Percentiles rank a stretch among this genome's conserved stretches.
Conservation (phyloP, 2,113 vertebrate species). For the Chionis minor region DNA sequence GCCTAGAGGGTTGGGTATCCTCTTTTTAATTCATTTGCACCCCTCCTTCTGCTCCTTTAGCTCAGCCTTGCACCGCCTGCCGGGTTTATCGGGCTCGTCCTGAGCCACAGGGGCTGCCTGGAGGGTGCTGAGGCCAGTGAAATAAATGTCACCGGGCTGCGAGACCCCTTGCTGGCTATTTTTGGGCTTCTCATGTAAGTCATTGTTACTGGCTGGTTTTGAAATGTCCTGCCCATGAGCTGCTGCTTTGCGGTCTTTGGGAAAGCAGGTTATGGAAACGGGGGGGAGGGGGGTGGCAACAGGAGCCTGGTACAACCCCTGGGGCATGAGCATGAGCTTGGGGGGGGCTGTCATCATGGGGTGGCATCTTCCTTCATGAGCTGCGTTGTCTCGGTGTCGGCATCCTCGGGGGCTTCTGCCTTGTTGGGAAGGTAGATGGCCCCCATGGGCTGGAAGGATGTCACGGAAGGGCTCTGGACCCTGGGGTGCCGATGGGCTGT, state of each 20-base stretch:
- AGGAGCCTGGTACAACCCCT: rapidly evolving
- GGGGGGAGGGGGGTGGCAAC: too few species aligned
- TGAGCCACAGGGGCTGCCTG: rapidly evolving
- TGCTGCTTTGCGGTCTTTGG: not conserved
- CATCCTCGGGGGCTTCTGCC: rapidly evolving
- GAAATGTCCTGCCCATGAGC: not conserved
- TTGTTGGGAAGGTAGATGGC: not conserved
- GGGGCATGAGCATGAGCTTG: too few species aligned
- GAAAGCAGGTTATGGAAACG: not conserved
- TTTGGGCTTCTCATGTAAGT: not conserved
- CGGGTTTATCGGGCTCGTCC: rapidly evolving
- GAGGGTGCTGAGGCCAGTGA: not conserved
- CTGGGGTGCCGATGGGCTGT: not conserved
- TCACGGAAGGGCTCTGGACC: not conserved
- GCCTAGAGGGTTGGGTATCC: not conserved
- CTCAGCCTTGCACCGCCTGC: rapidly evolving
- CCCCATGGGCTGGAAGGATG: not conserved
- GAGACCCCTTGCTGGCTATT: rapidly evolving
- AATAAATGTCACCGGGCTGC: not conserved
- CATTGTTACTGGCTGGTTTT: too few species aligned
- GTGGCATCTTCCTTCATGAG: not conserved
- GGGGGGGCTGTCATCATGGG: not conserved
- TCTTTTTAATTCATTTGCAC: not conserved
- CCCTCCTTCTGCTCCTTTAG: not conserved
- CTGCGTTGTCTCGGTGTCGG: not conserved